These are phyloP conservation scores for Alligator mississippiensis DNA, from an alignment of 2,113 vertebrate species.

Conservation along the genomic window DNA sequence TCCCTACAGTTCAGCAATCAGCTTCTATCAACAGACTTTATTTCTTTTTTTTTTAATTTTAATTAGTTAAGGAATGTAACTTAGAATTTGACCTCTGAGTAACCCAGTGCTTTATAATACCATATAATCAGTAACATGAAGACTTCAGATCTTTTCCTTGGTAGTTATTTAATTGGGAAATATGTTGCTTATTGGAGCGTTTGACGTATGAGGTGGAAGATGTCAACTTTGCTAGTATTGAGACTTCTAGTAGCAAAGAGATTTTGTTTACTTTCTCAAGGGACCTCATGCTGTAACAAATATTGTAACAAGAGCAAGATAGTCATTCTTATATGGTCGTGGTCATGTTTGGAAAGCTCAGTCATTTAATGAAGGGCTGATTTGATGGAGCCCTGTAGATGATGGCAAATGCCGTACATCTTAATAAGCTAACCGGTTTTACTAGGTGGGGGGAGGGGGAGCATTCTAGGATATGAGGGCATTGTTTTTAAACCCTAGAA, in stretches of 20 bases:
- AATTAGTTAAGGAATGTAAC: slow-evolving; percentile 53
- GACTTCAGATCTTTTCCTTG: slow-evolving; percentile 13
- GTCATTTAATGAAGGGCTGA: background rate
- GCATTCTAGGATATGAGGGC: background rate
- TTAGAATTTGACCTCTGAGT: slow-evolving; percentile 50
- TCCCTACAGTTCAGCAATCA: slow-evolving; percentile 4
- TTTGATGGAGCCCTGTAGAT: background rate
- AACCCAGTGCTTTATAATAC: slow-evolving; percentile 16
- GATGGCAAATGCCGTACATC: background rate
- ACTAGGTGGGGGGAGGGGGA: background rate
- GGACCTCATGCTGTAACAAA: background rate
- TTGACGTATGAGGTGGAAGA: slow-evolving; percentile 40
- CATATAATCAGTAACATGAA: slow-evolving; percentile 25
- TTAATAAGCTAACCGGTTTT: background rate
- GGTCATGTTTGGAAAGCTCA: slow-evolving; percentile 2
- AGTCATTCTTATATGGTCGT: background rate
- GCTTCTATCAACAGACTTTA: background rate
- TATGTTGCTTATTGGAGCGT: slow-evolving; percentile 12
- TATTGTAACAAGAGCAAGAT: background rate
- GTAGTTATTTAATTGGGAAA: slow-evolving; percentile 27
- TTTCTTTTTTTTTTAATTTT: slow-evolving; percentile 3
- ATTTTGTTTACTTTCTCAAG: slow-evolving; percentile 13
- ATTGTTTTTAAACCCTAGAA: background rate
- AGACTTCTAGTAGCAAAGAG: slow-evolving; percentile 5
- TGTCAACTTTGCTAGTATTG: background rate